Evolutionary conservation across 2,113 vertebrate species (phyloP), one percentile per base, ranked within the genome.

Genomic region (Ictalurus furcatus): DNA sequence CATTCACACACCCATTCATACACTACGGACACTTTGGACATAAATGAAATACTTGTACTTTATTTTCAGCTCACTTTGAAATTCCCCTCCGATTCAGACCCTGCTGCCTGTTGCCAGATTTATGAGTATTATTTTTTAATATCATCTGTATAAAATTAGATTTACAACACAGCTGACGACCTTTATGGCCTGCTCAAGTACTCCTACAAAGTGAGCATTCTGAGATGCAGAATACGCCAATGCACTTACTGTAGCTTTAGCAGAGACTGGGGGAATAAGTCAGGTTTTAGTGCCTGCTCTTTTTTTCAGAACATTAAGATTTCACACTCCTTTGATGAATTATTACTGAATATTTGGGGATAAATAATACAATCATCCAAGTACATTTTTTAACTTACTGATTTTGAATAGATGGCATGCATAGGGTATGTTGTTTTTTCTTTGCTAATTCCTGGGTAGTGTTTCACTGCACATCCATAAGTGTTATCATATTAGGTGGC

Each of bases 31-130:
- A 34, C 34, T 34, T 34, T 34, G 34, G 34, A 34, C 34, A 34
- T 34, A 96, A 96, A 97, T 96, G 90, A 94, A 95, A 95, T 94
- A 95, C 92, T 96, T 95, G 44, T 48, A 93, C 95, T 96, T 89
- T 76, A 92, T 91, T 94, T 93, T 91, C 80, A 73, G 89, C 89
- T 91, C 56, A 30, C 58, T 87, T 87, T 87, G 16, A 67, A 67
- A 67, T 37, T 74, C 63, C 82, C 21, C 56, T 91, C 88, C 78
- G 25, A 88, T 85, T 85, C 78, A 86, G 89, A 91, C 59, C 88
- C 61, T 69, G 71, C 40, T 37, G 94, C 92, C 92, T 93, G 90
- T 92, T 90, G 84, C 89, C 88, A 91, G 94, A 96, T 95, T 94
- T 95, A 95, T 94, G 94, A 54, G 44, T 54, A 48, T 19, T 95